Base-by-base conservation (phyloP, 2,113 vertebrate genomes). In the Cheirogaleus medius region DNA sequence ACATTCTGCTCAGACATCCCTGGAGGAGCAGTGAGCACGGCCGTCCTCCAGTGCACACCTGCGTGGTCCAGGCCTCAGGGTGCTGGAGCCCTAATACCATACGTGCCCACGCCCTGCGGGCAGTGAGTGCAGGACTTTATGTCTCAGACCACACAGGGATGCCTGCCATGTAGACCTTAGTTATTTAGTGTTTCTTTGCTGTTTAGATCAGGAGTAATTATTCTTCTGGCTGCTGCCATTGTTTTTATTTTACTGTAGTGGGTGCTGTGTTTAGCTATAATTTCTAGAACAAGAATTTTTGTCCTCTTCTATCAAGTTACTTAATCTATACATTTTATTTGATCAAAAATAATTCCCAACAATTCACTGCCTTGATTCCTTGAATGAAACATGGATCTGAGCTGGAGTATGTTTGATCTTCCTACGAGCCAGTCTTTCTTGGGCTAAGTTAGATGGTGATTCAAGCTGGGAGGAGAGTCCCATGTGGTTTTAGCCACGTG, bases 81-180 rank as follows among this genome's bases (percentile, higher is more conserved):
- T n/a, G 10, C 18, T 37, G 18, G 12, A 39, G 63, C 42, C 0
- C 56, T 8, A 1, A 1, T 0, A 15, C 21, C n/a, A 13, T 27
- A 11, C 8, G 2, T 2, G 2, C 29, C 11, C 27, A 1, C 0
- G 17, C 23, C 39, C n/a, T 0, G 2, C 54, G 13, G 25, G 25
- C 21, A 8, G 0, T 14, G 10, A 20, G 8, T 9, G 15, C 9
- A 8, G 9, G 47, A 25, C 49, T 32, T 71, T 2, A 0, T 10
- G 0, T 39, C 68, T n/a, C 39, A 27, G 34, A 11, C 10, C 34
- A 5, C 15, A 7, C 52, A 20, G 1, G 56, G 42, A 25, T 42
- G 66, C 20, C 49, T 6, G 10, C 2, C 4, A 42, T 9, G 14
- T 29, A 12, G 42, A 23, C 12, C 1, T 17, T 12, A 37, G 37